Base-by-base conservation (phyloP, 2,797 vertebrate species). In the Malacoraja senta region DNA sequence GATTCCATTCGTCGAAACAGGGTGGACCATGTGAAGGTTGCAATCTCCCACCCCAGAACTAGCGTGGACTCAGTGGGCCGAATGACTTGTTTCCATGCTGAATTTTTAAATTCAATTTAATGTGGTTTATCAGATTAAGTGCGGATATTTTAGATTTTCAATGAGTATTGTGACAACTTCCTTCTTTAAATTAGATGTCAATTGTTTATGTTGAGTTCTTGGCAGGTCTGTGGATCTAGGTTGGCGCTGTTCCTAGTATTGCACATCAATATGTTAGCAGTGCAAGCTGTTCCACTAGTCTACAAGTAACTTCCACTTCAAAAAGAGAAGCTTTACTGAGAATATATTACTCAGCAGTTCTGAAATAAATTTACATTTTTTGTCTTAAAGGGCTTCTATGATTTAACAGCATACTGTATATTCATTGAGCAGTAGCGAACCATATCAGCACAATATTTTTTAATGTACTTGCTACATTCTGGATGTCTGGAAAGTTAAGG, bases 361-460 rank as follows among this genome's bases (percentile, higher is more conserved):
- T 88, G 84, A 88, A 19, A 68, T 32, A 68, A 86, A 88, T 88
- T 83, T 61, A 0, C 6, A 7, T 86, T 86, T 86, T 86, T n/a
- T 32, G 61, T 19, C n/a, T 88, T 88, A 35, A 63, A 86, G 84
- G 58, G 84, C 65, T 88, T 68, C 61, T 88, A 61, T 88, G 29
- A 65, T 65, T 63, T 32, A 4, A 63, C 29, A n/a, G 12, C 10
- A n/a, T 63, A 29, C 38, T 38, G 38, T 38, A 38, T 4, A 21
- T 29, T 63, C n/a, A 9, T 26, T 38, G 29, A 17, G 53, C 44
- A 26, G 3, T 29, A 53, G 26, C 29, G 6, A 86, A 13, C 12
- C 84, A 19, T 65, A 1, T 21, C n/a, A 63, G n/a, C 32, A 17
- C 32, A 29, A 86, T 29, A n/a, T 86, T 86, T n/a, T 86, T n/a